Conservation (phyloP, 2,888 invertebrate species). For the Aphodius sticticus region DNA sequence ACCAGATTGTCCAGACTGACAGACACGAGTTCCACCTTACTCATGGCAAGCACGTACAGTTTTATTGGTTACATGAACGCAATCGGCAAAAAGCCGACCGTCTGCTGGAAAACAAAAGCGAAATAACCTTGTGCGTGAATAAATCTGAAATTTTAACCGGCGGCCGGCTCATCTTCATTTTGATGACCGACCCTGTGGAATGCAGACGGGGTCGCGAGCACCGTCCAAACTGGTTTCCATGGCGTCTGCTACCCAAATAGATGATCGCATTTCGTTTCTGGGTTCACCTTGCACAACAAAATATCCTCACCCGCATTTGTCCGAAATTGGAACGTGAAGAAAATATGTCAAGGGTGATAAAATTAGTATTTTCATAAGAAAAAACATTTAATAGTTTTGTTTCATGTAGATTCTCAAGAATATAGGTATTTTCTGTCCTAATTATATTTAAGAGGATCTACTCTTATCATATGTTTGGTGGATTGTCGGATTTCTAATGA, state of each 20-base stretch:
- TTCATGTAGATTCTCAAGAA: no score
- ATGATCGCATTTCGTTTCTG: constrained; percentile 7
- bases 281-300: background rate
- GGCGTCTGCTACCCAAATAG: constrained; percentile 34
- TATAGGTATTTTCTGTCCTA: no score
- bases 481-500: no score
- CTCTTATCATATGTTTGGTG: no score
- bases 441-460: no score
- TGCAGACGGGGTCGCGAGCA: constrained; percentile 29
- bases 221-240: constrained; percentile 37
- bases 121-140: constrained; percentile 21
- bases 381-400: no score
- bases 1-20: background rate
- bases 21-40: constrained; percentile 19
- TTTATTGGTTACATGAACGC: constrained; percentile 25
- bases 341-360: no score
- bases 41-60: constrained; percentile 26
- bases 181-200: constrained; percentile 35
- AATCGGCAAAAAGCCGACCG: background rate
- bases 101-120: background rate
- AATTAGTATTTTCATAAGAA: no score
- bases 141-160: constrained; percentile 34
- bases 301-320: background rate
- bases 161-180: constrained; percentile 37
- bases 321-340: background rate